These are phyloP conservation scores for Takifugu flavidus DNA, from an alignment of 2,113 vertebrate species.

Conservation along the genomic window DNA sequence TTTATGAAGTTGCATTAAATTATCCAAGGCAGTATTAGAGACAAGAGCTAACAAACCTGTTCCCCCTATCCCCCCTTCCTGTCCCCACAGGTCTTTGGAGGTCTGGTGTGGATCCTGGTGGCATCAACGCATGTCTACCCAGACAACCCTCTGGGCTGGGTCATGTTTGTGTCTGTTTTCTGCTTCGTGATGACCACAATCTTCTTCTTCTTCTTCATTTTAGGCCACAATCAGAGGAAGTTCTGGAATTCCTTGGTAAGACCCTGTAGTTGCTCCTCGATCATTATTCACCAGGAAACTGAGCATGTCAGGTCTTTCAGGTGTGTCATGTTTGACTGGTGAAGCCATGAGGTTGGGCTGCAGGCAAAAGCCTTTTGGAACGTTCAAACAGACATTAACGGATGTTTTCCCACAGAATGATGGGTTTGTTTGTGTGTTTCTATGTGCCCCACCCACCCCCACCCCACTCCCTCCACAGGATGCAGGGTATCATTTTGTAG, in stretches of 20 bases:
- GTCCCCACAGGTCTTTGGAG: conserved; percentile 76
- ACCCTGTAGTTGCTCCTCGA: neutral
- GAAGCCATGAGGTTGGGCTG: no score
- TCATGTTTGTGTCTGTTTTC: conserved; percentile 84
- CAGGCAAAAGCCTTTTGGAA: no score
- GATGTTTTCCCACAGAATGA: neutral
- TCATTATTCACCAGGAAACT: no score
- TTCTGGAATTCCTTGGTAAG: conserved; percentile 79
- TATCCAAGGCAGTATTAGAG: no score
- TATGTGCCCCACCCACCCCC: neutral
- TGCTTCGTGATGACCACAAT: conserved; percentile 76
- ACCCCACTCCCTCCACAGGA: conserved; percentile 61
- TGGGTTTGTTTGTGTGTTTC: neutral
- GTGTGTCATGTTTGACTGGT: no score
- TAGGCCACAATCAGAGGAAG: conserved; percentile 69
- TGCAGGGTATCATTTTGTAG: conserved; percentile 68
- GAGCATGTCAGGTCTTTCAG: no score
- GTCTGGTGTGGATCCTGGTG: conserved; percentile 82
- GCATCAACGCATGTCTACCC: conserved; percentile 54
- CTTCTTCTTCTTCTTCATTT: conserved; percentile 74
- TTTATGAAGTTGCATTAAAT: no score
- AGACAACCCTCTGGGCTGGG: conserved; percentile 73
- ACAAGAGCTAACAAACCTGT: no score
- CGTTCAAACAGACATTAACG: no score
- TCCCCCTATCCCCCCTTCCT: neutral